A percentile compares a stretch with the other conserved stretches of the same genome.
These are phyloP conservation scores for Hippopotamus amphibius DNA, from an alignment of 2,113 vertebrate species.

Conservation along the genomic window DNA sequence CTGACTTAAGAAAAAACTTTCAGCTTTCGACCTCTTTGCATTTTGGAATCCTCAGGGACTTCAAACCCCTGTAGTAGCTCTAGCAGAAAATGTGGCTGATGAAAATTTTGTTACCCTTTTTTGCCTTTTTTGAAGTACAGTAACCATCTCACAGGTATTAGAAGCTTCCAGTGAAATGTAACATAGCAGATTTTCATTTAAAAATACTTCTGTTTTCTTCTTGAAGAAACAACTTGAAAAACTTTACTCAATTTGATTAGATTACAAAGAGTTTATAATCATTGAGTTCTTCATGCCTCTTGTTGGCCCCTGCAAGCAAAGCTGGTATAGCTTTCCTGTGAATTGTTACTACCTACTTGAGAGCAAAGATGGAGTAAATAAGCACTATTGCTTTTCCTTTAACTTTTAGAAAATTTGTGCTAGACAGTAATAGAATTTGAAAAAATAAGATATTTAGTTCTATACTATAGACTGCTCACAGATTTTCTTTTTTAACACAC, in stretches of 20 bases:
- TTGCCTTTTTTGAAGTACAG: neutral
- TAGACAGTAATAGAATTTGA: constrained; percentile 13
- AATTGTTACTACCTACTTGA: neutral
- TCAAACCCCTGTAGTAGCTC: neutral
- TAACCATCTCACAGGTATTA: neutral
- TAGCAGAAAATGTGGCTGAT: neutral
- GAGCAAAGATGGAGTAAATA: neutral
- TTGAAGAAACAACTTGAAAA: neutral
- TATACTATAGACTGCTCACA: neutral
- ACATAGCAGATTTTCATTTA: constrained; percentile 24
- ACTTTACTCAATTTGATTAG: neutral
- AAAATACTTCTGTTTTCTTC: constrained; percentile 23
- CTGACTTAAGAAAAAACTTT: neutral
- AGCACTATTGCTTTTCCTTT: constrained; percentile 41
- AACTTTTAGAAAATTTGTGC: neutral
- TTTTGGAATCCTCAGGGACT: neutral
- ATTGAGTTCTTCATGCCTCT: constrained; percentile 12
- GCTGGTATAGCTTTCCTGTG: neutral
- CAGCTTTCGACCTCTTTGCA: neutral
- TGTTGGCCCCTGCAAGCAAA: neutral
- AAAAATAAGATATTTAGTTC: neutral
- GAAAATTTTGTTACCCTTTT: neutral
- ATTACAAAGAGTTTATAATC: neutral
- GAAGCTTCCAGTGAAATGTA: neutral
- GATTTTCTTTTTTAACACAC: constrained; percentile 35